Percentiles rank a stretch among this genome's conserved stretches.
Evolutionary conservation across 2,113 vertebrate genomes (phyloP).

Genomic region (Elanoides forficatus): DNA sequence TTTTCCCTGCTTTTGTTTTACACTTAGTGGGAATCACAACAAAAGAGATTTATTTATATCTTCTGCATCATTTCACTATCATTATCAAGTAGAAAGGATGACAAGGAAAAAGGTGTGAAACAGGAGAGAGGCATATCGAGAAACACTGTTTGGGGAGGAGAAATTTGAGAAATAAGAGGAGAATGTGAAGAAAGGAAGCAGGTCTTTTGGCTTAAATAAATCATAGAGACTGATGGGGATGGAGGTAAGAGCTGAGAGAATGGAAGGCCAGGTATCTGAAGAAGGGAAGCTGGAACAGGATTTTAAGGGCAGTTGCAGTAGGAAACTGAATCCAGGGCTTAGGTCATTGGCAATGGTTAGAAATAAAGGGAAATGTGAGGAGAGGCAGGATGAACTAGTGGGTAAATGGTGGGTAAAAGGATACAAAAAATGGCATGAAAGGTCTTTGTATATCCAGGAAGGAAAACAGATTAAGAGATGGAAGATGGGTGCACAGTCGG

Average conservation of each 20-base stretch:
- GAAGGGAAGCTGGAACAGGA: background rate
- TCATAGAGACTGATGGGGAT: background rate
- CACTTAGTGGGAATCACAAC: background rate
- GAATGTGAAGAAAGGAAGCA: background rate
- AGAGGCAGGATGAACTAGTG: background rate
- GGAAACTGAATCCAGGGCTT: background rate
- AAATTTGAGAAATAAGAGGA: background rate
- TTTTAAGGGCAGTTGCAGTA: background rate
- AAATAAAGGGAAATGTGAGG: background rate
- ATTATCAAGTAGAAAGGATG: background rate
- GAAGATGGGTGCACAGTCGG: background rate
- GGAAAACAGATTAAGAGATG: background rate
- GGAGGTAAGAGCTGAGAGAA: background rate
- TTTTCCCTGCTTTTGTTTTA: background rate
- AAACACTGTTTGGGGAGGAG: background rate
- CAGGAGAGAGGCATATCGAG: background rate
- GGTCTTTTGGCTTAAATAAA: background rate
- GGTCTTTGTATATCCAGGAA: background rate
- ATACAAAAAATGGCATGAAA: background rate
- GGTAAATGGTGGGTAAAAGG: background rate
- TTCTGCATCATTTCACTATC: background rate
- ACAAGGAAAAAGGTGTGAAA: background rate
- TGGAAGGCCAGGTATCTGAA: background rate
- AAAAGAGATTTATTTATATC: background rate
- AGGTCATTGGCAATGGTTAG: background rate